These are phyloP conservation scores for Centrocercus urophasianus DNA, from an alignment of 2,113 vertebrate genomes.

Conservation along the genomic window DNA sequence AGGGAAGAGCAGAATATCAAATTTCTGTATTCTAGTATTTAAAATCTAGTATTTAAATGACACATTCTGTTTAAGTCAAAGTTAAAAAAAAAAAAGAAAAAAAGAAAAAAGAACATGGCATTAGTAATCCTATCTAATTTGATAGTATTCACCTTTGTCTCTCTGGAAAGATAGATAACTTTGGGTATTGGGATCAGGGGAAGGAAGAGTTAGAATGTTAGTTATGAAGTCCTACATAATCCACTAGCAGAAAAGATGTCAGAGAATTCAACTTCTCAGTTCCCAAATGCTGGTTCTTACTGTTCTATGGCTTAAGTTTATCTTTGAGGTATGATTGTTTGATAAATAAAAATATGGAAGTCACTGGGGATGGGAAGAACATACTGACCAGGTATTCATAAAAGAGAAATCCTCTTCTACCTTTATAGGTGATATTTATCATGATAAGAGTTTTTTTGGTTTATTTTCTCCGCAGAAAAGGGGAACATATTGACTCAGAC, in stretches of 20 bases:
- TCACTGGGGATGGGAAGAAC: not conserved
- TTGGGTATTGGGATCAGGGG: not conserved
- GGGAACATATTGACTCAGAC: constrained; percentile 42
- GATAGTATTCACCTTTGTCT: not conserved
- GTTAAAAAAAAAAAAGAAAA: not conserved
- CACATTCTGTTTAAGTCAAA: not conserved
- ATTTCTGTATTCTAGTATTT: not conserved
- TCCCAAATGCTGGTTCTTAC: not conserved
- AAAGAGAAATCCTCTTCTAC: not conserved
- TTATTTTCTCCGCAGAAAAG: constrained; percentile 25
- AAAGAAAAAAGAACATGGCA: not conserved
- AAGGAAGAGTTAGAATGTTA: not conserved
- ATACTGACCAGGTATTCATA: not conserved
- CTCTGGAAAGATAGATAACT: not conserved
- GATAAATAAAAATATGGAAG: constrained; percentile 10
- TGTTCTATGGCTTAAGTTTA: not conserved
- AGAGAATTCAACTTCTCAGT: constrained; percentile 15
- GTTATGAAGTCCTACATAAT: not conserved
- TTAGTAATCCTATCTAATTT: not conserved
- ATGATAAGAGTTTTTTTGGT: constrained; percentile 14
- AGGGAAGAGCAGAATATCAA: not conserved
- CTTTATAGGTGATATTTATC: not conserved
- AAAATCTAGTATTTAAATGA: not conserved
- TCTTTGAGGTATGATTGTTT: not conserved
- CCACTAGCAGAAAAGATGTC: not conserved